Conservation (phyloP, 2,797 vertebrate genomes). For the Geotrypetes seraphini region DNA sequence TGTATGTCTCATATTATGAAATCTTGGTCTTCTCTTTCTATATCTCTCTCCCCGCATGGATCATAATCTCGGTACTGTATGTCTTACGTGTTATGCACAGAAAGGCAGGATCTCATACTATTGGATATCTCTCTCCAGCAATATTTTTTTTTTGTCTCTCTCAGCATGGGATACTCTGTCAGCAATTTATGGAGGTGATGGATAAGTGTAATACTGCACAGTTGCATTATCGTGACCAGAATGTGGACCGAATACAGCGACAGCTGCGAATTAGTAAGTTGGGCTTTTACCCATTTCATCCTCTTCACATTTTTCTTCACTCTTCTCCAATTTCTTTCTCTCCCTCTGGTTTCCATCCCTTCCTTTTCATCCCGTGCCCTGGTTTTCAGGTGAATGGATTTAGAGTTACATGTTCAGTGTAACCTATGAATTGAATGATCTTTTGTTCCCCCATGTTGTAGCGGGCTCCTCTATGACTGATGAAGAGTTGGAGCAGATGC, state of each 20-base stretch:
- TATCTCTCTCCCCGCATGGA: too few relatives aligned
- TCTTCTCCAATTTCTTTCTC: too few relatives aligned
- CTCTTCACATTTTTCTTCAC: too few relatives aligned
- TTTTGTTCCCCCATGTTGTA: constrained; percentile 8
- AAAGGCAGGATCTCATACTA: too few relatives aligned
- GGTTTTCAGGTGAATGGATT: neutral
- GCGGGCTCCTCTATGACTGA: constrained; percentile 59
- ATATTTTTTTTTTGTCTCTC: neutral
- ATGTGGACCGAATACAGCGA: constrained; percentile 76
- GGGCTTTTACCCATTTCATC: too few relatives aligned
- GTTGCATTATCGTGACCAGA: constrained; percentile 73
- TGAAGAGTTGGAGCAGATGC: constrained; percentile 71
- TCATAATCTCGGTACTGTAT: too few relatives aligned
- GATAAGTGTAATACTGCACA: constrained; percentile 72
- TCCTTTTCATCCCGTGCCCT: too few relatives aligned
- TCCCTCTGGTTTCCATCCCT: too few relatives aligned
- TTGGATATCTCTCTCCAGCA: too few relatives aligned
- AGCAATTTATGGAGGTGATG: constrained; percentile 77
- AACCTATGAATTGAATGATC: neutral
- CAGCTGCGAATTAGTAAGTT: constrained; percentile 86
- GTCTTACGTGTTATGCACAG: too few relatives aligned
- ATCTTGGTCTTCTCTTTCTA: neutral
- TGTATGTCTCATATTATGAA: too few relatives aligned
- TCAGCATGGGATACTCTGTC: constrained; percentile 72
- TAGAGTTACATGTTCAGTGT: too few relatives aligned